Evolutionary conservation across 2,797 vertebrate species (phyloP).

Genomic region (Leuciscus waleckii): DNA sequence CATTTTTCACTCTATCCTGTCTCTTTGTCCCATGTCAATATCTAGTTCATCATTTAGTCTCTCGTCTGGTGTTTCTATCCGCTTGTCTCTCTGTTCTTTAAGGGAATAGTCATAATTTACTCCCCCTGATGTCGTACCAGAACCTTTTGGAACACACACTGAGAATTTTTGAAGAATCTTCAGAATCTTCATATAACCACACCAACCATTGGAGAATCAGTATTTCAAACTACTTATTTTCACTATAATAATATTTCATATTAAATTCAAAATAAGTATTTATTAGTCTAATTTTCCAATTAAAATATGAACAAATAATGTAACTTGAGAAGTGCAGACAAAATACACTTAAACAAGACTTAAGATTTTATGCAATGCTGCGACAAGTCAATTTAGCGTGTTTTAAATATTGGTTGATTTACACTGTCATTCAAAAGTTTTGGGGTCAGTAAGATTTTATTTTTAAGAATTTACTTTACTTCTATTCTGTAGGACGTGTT

Average conservation of each 20-base stretch:
- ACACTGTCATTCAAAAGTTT: not conserved
- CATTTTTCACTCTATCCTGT: constrained; percentile 15
- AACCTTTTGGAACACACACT: not conserved
- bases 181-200: not conserved
- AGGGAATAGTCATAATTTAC: constrained; percentile 23
- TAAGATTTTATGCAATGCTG: not conserved
- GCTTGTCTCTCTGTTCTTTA: constrained; percentile 18
- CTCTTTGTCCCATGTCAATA: constrained; percentile 26
- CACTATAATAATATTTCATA: not conserved
- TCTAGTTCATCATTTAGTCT: constrained; percentile 13
- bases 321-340: not conserved
- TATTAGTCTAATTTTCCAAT: not conserved
- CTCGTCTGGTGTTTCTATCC: not conserved
- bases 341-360: not conserved
- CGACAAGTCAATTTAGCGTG: too few relatives aligned
- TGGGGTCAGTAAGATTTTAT: not conserved
- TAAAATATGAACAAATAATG: not conserved
- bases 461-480: too few relatives aligned
- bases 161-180: not conserved
- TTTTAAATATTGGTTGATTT: not conserved
- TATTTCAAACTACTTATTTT: not conserved
- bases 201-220: not conserved
- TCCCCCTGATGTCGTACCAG: not conserved
- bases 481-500: not conserved
- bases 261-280: not conserved